phyloP scores from a whole-genome alignment of 2,888 invertebrate species.

The Agrochola lychnidis region DNA sequence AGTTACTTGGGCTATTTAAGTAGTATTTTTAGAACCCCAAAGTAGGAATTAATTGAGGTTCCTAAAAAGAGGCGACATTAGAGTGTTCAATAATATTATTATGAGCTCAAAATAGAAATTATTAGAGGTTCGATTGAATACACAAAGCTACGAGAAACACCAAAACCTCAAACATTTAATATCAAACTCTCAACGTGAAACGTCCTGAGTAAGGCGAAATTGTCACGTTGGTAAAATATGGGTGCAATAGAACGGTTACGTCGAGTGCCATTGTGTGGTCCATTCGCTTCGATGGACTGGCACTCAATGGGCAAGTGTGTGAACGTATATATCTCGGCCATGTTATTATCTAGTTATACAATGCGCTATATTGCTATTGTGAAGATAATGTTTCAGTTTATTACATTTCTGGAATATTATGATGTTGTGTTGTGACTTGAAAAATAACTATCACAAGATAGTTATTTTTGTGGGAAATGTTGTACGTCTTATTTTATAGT shows the following conservation, averaged over 20 bases:
- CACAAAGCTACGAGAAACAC: not conserved
- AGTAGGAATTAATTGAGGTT: not conserved
- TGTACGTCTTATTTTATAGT: not conserved
- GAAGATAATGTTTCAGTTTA: slow-evolving; percentile 17
- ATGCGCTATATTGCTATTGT: slow-evolving; percentile 5
- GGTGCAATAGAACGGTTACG: slow-evolving; percentile 25
- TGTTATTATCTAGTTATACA: slow-evolving; percentile 6
- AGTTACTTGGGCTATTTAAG: no score
- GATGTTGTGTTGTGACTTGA: not conserved
- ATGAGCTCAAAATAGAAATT: not conserved
- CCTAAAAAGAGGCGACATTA: not conserved
- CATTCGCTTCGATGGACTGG: slow-evolving; percentile 43
- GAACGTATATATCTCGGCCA: slow-evolving; percentile 22
- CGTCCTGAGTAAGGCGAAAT: slow-evolving; percentile 26
- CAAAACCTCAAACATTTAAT: slow-evolving; percentile 8
- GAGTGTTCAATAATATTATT: not conserved
- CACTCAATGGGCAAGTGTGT: slow-evolving; percentile 40
- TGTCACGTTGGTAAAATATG: slow-evolving; percentile 46
- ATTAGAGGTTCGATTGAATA: not conserved
- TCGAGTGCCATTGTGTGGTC: slow-evolving; percentile 46
- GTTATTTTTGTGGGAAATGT: not conserved
- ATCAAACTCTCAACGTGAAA: slow-evolving; percentile 19
- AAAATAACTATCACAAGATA: no score
- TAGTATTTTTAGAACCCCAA: not conserved
- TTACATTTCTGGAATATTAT: slow-evolving; percentile 9